Percentiles rank a stretch among this genome's conserved stretches.
phyloP scores from a whole-genome alignment of 1,140 invertebrate species.

The Xylocopa sonorina region DNA sequence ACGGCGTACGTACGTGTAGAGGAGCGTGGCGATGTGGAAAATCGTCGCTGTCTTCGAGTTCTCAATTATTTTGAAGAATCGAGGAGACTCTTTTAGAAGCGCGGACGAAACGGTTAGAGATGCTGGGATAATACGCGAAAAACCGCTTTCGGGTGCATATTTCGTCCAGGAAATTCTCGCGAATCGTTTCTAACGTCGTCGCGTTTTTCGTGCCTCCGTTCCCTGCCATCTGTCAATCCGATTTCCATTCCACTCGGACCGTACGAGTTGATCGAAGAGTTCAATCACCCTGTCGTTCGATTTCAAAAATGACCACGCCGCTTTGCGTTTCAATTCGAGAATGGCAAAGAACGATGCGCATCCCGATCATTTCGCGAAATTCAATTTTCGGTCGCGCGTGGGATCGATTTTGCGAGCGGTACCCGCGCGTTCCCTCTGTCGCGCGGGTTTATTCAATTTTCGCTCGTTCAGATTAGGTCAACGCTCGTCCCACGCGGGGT shows the following conservation, averaged over 20 bases:
- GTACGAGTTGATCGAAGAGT: neutral
- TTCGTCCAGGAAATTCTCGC: constrained; percentile 44
- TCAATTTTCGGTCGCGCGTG: neutral
- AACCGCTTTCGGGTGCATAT: constrained; percentile 49
- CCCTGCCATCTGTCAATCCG: neutral
- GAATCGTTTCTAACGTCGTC: no score
- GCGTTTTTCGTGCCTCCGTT: neutral
- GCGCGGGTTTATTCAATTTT: neutral
- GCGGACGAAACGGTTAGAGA: neutral
- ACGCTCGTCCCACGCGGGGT: no score
- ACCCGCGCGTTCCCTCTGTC: no score
- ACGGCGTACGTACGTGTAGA: no score
- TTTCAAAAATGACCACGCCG: neutral
- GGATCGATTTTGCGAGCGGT: neutral
- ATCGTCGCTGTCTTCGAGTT: constrained; percentile 18
- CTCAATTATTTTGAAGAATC: constrained; percentile 22
- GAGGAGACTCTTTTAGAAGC: constrained; percentile 41
- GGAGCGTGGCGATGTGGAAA: neutral
- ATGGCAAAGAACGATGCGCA: neutral
- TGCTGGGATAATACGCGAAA: constrained; percentile 51
- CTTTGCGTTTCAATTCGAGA: constrained; percentile 2
- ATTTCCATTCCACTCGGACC: neutral
- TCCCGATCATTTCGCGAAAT: neutral
- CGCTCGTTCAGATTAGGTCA: no score
- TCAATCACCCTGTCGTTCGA: neutral